Evolutionary conservation across 2,797 vertebrate genomes (phyloP).

Genomic region (Ctenosaura bakeri): DNA sequence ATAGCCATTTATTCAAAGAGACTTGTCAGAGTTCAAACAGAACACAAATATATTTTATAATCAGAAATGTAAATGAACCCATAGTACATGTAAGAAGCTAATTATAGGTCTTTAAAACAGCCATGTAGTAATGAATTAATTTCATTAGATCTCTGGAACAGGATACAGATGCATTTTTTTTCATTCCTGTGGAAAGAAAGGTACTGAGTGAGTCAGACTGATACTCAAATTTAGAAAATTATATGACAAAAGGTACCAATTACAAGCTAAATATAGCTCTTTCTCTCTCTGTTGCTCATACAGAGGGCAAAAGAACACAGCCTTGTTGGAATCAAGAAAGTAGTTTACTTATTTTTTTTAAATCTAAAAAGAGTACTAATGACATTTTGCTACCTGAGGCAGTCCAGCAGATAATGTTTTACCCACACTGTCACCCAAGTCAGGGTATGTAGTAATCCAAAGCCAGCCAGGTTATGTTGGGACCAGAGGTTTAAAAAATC

Average conservation of each 20-base stretch:
- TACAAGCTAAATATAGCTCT: conserved; percentile 41
- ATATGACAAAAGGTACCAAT: conserved; percentile 43
- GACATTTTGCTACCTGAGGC: background rate
- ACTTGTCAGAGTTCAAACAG: conserved; percentile 55
- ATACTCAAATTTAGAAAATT: conserved; percentile 49
- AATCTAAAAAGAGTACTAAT: background rate
- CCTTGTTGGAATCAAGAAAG: conserved; percentile 17
- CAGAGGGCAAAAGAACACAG: background rate
- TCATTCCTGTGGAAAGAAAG: conserved; percentile 43
- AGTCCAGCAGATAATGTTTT: background rate
- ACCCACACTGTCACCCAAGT: no score
- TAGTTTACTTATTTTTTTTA: conserved; percentile 39
- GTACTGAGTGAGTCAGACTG: conserved; percentile 40
- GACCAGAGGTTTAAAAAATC: background rate
- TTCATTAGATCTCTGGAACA: conserved; percentile 55
- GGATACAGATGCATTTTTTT: conserved; percentile 34
- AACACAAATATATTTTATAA: conserved; percentile 46
- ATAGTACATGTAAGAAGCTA: conserved; percentile 54
- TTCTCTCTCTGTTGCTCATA: conserved; percentile 3
- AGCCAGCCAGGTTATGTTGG: background rate
- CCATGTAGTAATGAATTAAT: conserved; percentile 55
- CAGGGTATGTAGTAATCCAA: background rate
- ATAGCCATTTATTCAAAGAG: conserved; percentile 43
- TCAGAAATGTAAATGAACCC: conserved; percentile 65
- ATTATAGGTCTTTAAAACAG: conserved; percentile 51